Evolutionary conservation across 2,797 vertebrate genomes (phyloP).

Genomic region (Garrulus glandarius): DNA sequence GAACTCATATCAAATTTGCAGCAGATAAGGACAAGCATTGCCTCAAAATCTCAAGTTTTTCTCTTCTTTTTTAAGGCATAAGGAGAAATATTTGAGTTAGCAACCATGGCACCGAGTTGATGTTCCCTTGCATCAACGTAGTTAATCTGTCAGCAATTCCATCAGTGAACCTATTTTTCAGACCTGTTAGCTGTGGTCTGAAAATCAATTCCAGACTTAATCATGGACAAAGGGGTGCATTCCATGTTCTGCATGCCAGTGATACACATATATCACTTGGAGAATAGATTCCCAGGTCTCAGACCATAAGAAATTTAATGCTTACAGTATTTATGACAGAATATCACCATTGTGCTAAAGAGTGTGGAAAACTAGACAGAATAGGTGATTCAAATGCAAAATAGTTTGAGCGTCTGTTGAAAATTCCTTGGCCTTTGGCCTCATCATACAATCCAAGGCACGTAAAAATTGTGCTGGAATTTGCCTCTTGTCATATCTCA

Average conservation of each 20-base stretch:
- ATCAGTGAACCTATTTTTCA: constrained; percentile 23
- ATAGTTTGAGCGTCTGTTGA: not conserved
- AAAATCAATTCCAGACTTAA: constrained; percentile 49
- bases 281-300: constrained; percentile 22
- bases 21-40: not conserved
- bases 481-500: constrained; percentile 26
- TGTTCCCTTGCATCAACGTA: not conserved
- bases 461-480: constrained; percentile 22
- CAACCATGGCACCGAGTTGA: not conserved
- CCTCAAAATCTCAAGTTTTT: constrained; percentile 17
- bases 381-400: constrained; percentile 23
- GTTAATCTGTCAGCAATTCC: constrained; percentile 31
- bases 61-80: not conserved
- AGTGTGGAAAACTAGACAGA: not conserved
- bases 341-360: not conserved
- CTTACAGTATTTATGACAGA: constrained; percentile 20
- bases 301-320: not conserved
- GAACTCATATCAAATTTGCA: not conserved
- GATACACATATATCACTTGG: not conserved
- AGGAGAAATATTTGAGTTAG: constrained; percentile 19
- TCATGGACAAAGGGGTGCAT: not conserved
- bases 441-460: constrained; percentile 4
- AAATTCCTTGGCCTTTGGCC: constrained; percentile 5
- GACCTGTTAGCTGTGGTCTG: constrained; percentile 24
- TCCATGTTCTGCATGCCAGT: not conserved